Percentiles rank a stretch among this genome's conserved stretches.
phyloP scores from a whole-genome alignment of 2,888 invertebrate species.

The Cybosia mesomella region DNA sequence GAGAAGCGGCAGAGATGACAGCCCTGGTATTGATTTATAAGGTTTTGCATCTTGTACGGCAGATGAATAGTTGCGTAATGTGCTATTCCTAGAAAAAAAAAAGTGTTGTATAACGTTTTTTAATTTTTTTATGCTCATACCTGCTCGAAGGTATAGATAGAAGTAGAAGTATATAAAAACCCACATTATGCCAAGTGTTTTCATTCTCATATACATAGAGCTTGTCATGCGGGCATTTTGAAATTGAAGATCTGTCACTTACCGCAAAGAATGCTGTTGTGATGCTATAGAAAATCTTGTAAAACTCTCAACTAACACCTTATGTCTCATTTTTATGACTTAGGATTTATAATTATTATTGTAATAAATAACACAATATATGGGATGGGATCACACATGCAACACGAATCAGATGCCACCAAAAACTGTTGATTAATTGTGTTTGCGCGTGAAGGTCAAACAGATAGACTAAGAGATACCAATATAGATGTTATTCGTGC shows the following conservation, averaged over 20 bases:
- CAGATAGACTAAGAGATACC: neutral
- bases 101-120: neutral
- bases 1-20: slow-evolving; percentile 70
- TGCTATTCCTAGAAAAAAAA: slow-evolving; percentile 39
- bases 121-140: too few species aligned
- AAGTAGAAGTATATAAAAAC: too few species aligned
- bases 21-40: slow-evolving; percentile 71
- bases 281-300: neutral
- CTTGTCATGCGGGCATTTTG: too few species aligned
- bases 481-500: neutral
- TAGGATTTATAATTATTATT: neutral
- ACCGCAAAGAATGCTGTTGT: neutral
- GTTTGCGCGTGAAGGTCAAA: neutral
- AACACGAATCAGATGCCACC: neutral
- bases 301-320: slow-evolving; percentile 1
- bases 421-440: neutral
- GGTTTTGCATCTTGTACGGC: slow-evolving; percentile 56
- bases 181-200: too few species aligned
- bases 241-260: too few species aligned
- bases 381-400: neutral
- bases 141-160: too few species aligned
- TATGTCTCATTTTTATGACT: neutral
- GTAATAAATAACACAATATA: neutral
- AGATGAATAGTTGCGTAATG: slow-evolving; percentile 41
- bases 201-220: too few species aligned